These are phyloP conservation scores for Drosophila sordidula DNA, from an alignment of 2,888 invertebrate species.

Conservation along the genomic window DNA sequence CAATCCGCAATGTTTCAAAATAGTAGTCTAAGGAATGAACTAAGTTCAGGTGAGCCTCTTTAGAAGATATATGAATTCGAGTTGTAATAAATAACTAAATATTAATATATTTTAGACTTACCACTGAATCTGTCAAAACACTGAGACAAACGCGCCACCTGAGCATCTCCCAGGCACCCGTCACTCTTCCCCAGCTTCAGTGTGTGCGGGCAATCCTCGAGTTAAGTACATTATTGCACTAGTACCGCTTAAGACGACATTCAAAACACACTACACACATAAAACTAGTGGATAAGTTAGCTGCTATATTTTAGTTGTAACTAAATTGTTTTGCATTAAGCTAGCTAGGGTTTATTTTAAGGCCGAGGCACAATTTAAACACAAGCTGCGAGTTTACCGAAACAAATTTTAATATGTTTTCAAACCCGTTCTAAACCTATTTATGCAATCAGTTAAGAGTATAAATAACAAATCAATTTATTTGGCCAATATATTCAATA, in stretches of 20 bases:
- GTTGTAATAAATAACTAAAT: not conserved
- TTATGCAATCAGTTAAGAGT: conserved; percentile 51
- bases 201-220: conserved; percentile 63
- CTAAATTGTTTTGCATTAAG: conserved; percentile 70
- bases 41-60: conserved; percentile 83
- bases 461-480: conserved; percentile 23
- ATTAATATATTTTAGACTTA: conserved; percentile 89
- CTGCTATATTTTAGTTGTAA: conserved; percentile 71
- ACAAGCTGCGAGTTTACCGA: conserved; percentile 34
- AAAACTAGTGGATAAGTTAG: conserved; percentile 63
- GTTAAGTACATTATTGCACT: conserved; percentile 73
- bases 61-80: not conserved
- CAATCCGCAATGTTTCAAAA: conserved; percentile 82
- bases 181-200: conserved; percentile 49
- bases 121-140: conserved; percentile 96
- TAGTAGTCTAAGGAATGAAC: conserved; percentile 85
- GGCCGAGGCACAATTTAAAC: conserved; percentile 40
- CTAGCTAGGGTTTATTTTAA: conserved; percentile 62
- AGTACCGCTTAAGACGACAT: conserved; percentile 73
- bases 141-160: conserved; percentile 81
- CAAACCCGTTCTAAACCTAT: conserved; percentile 56
- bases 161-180: conserved; percentile 14
- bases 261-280: conserved; percentile 61
- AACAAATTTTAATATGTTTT: conserved; percentile 43
- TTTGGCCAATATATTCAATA: conserved; percentile 53